A percentile compares a stretch with the other conserved stretches of the same genome.
Evolutionary conservation across 2,797 vertebrate genomes (phyloP).

Genomic region (Myotis daubentonii): DNA sequence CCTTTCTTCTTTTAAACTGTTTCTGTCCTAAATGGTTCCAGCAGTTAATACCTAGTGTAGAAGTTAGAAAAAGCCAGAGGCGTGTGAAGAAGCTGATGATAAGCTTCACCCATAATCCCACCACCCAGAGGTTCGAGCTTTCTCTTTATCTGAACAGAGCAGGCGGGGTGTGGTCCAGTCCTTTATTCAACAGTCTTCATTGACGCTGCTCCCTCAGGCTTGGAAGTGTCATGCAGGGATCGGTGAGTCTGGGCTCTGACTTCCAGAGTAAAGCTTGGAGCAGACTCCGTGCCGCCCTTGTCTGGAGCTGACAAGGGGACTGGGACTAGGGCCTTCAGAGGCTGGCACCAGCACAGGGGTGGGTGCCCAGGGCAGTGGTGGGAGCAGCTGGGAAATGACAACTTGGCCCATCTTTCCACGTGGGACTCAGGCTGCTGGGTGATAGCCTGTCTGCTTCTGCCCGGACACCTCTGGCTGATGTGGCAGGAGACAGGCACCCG

Average conservation of each 20-base stretch:
- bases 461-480: neutral
- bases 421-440: neutral
- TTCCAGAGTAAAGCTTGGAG: neutral
- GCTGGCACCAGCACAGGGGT: neutral
- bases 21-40: conserved; percentile 14
- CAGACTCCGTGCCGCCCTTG: neutral
- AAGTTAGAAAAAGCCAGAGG: neutral
- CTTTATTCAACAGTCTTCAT: neutral
- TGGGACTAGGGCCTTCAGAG: neutral
- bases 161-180: conserved; percentile 64
- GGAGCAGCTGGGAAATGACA: neutral
- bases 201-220: neutral
- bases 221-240: neutral
- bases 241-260: conserved; percentile 66
- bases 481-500: neutral
- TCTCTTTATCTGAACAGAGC: conserved; percentile 69
- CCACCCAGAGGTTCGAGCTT: neutral
- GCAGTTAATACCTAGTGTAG: neutral
- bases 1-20: conserved; percentile 24
- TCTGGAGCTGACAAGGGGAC: neutral
- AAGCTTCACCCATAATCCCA: neutral
- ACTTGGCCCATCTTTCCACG: neutral
- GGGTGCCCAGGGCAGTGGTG: neutral
- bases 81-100: conserved; percentile 1
- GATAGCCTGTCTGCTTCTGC: neutral